These are phyloP conservation scores for Eupithecia subfuscata DNA, from an alignment of 2,888 invertebrate genomes.

Conservation along the genomic window DNA sequence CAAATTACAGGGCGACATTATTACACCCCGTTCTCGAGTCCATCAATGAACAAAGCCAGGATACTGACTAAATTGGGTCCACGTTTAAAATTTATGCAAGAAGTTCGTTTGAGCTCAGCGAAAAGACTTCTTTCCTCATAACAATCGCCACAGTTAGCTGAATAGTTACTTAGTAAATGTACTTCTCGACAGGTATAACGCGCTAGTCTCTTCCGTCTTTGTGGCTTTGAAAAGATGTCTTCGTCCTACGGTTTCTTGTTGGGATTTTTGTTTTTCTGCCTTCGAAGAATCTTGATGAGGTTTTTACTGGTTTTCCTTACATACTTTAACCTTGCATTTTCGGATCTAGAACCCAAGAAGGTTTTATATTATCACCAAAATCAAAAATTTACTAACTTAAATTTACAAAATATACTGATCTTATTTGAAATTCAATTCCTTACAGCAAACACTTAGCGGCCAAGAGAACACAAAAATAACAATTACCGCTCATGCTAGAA, in stretches of 20 bases:
- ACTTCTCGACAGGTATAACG: slow-evolving; percentile 41
- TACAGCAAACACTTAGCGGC: neutral
- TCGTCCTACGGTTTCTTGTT: slow-evolving; percentile 18
- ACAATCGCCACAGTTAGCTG: slow-evolving; percentile 32
- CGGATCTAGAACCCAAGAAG: neutral
- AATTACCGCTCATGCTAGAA: neutral
- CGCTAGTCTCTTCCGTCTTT: slow-evolving; percentile 41
- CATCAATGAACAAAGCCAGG: slow-evolving; percentile 31
- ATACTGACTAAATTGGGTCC: slow-evolving; percentile 20
- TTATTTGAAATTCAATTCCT: neutral
- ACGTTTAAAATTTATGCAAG: slow-evolving; percentile 29
- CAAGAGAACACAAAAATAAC: neutral
- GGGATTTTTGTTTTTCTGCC: neutral
- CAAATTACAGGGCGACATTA: slow-evolving; percentile 8
- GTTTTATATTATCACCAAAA: too few species aligned
- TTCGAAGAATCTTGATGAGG: neutral
- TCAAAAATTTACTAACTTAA: too few species aligned
- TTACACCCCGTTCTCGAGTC: slow-evolving; percentile 19
- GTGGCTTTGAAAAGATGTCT: slow-evolving; percentile 46
- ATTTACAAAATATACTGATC: neutral
- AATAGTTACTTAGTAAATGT: slow-evolving; percentile 16
- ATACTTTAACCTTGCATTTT: neutral
- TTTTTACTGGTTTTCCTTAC: neutral
- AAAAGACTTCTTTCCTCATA: slow-evolving; percentile 49
- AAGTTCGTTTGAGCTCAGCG: slow-evolving; percentile 28